phyloP scores from a whole-genome alignment of 1,140 invertebrate genomes.

The Xylocopa sonorina region DNA sequence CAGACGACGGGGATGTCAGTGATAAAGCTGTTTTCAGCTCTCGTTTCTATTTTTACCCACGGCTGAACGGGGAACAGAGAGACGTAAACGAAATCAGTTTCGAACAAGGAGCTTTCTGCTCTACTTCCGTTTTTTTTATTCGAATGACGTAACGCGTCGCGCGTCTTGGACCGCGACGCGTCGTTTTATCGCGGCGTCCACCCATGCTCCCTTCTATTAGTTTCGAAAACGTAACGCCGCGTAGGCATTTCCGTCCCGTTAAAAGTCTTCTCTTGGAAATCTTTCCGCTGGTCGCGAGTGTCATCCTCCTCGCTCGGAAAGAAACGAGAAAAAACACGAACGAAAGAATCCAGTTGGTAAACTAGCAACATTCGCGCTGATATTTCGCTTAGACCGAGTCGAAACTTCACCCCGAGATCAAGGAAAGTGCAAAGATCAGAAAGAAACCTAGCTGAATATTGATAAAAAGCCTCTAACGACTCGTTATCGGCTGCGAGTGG shows the following conservation, averaged over 20 bases:
- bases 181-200: conserved; percentile 41
- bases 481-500: conserved; percentile 8
- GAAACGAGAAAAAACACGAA: too few species aligned
- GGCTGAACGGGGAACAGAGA: neutral
- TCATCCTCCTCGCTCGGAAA: too few species aligned
- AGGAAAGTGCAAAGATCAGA: conserved; percentile 29
- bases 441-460: conserved; percentile 1
- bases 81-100: conserved; percentile 9
- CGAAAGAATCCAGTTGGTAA: too few species aligned
- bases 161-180: neutral
- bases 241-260: neutral
- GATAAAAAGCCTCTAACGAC: neutral
- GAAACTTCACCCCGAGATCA: conserved; percentile 16
- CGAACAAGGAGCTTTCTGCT: conserved; percentile 33
- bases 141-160: conserved; percentile 39
- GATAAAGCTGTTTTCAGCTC: conserved; percentile 40
- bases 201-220: neutral
- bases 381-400: neutral
- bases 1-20: conserved; percentile 22
- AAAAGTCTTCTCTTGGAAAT: too few species aligned
- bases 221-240: neutral
- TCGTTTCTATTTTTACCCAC: conserved; percentile 46
- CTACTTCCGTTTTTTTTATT: conserved; percentile 28
- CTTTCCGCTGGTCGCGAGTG: too few species aligned
- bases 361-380: neutral